Percentiles rank a stretch among this genome's conserved stretches.
phyloP scores from a whole-genome alignment of 2,113 vertebrate species.

The Ctenomys sociabilis region DNA sequence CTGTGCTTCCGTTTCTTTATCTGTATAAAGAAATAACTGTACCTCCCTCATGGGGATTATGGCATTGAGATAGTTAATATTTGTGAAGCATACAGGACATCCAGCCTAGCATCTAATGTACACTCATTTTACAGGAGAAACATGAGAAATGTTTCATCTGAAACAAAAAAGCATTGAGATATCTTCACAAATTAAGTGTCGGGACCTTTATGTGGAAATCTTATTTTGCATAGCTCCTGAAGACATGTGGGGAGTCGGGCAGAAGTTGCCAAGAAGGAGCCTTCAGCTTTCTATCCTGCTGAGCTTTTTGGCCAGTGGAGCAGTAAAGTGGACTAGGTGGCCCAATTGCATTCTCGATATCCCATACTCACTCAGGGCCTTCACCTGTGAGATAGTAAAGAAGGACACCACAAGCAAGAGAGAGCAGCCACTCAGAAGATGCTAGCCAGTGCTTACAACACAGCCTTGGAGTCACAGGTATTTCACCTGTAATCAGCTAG shows the following conservation, averaged over 20 bases:
- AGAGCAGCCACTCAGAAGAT: neutral
- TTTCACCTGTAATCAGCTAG: neutral
- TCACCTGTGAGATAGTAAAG: neutral
- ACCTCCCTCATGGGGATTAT: neutral
- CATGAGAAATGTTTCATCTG: neutral
- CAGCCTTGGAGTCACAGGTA: neutral
- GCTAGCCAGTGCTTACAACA: neutral
- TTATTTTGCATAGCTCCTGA: neutral
- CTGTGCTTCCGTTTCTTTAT: constrained; percentile 26
- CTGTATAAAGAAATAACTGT: neutral
- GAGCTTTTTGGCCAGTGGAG: neutral
- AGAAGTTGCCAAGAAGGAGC: neutral
- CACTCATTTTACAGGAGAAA: constrained; percentile 8
- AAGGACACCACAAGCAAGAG: neutral
- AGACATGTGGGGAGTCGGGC: neutral
- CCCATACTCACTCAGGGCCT: neutral
- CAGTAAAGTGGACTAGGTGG: neutral
- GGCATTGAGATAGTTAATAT: neutral
- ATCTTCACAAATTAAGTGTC: neutral
- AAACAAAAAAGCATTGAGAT: constrained; percentile 18
- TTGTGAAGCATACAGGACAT: constrained; percentile 6
- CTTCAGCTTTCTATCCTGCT: neutral
- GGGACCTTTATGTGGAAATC: constrained; percentile 5
- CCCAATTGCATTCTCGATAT: neutral
- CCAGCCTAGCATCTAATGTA: neutral